Evolutionary conservation across 1,140 invertebrate genomes (phyloP), one percentile per base, ranked within the genome.

Genomic region (Daktulosphaira vitifoliae): DNA sequence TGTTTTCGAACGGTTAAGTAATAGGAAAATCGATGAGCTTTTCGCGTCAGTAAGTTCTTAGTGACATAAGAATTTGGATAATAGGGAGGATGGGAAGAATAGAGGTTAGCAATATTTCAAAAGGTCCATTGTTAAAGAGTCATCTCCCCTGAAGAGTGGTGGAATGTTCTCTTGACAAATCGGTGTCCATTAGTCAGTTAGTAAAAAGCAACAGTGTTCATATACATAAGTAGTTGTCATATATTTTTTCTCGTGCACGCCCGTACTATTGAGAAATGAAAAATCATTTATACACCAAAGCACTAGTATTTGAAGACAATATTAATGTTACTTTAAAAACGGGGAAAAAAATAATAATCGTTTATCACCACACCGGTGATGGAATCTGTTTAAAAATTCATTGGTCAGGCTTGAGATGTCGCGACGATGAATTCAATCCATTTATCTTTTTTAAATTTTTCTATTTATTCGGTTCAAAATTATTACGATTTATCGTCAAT

Each of bases 41-140:
- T 48, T 42, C 11, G 26, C 18, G 9, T 46, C n/a, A 33, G 29
- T 33, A 33, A 33, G 29, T 33, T 33, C 38, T 29, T 25, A n/a
- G 16, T 13, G 25, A 62, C 42, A 9, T 62, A n/a, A 39, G 42
- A 62, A 62, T 62, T 11, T 44, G 39, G n/a, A 4, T 33, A 33
- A 33, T 33, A 6, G 29, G 29, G 29, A 33, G 5, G 29, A 33
- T 6, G 29, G 29, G 11, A 25, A 7, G 26, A 48, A 46, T 22
- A 4, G 56, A 16, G 11, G 25, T 13, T n/a, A 15, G 42, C 20
- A 44, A 59, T 59, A 59, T 42, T 59, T 59, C 54, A 59, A 59
- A 59, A 59, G 39, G 54, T 44, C 39, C 39, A 18, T 59, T 59
- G 54, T 59, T 59, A 59, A 59, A 44, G 38, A 59, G 54, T 59